Conservation (phyloP, 2,888 invertebrate genomes). For the Apamea epomidion region DNA sequence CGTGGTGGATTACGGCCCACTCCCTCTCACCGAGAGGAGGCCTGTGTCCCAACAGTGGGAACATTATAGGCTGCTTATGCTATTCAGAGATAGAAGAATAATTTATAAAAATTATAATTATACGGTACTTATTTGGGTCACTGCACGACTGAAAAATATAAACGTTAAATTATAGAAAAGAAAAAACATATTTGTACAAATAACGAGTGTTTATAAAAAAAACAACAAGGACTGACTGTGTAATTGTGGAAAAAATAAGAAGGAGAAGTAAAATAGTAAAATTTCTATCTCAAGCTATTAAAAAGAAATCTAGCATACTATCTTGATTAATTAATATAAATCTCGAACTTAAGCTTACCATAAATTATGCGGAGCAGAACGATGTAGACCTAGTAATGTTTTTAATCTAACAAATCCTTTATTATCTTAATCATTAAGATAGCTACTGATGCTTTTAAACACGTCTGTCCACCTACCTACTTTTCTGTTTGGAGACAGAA, state of each 20-base stretch:
- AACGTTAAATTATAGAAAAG: not conserved
- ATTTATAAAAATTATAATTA: constrained; percentile 4
- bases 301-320: constrained; percentile 9
- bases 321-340: constrained; percentile 30
- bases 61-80: no score
- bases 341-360: constrained; percentile 24
- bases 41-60: no score
- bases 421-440: constrained; percentile 36
- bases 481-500: constrained; percentile 5
- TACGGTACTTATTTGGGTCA: not conserved
- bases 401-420: constrained; percentile 42
- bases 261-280: not conserved
- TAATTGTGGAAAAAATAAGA: not conserved
- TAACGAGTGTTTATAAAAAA: not conserved
- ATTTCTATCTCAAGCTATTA: not conserved
- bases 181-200: not conserved
- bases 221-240: not conserved
- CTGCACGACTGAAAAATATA: not conserved
- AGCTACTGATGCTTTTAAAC: constrained; percentile 1
- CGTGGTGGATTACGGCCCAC: no score
- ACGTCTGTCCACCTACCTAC: not conserved
- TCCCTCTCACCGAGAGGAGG: no score
- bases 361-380: constrained; percentile 20
- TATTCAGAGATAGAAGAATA: not conserved
- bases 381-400: not conserved